These are phyloP conservation scores for Chelon auratus DNA, from an alignment of 2,797 vertebrate species.

Conservation along the genomic window DNA sequence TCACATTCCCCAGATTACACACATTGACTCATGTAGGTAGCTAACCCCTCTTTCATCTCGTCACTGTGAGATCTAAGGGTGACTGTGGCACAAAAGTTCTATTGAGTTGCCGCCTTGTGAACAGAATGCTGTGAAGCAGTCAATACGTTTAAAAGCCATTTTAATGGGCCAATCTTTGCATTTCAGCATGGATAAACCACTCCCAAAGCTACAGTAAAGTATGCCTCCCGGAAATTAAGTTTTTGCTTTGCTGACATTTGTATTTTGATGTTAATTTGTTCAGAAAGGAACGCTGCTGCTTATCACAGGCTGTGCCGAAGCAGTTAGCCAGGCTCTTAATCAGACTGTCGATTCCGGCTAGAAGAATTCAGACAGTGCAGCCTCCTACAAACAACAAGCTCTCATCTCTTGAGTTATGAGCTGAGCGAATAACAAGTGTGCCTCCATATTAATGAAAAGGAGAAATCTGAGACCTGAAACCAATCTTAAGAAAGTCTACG, in stretches of 20 bases:
- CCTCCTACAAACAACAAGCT: conserved; percentile 22
- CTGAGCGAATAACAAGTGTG: not conserved
- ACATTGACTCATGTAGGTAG: conserved; percentile 21
- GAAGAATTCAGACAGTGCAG: conserved; percentile 6
- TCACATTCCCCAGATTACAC: conserved; percentile 32
- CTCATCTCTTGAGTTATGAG: conserved; percentile 1
- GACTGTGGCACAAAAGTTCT: conserved; percentile 10
- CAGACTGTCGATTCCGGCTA: conserved; percentile 38
- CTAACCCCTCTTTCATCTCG: conserved; percentile 28
- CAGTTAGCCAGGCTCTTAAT: conserved; percentile 40
- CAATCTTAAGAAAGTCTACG: not conserved
- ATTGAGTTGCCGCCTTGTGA: conserved; percentile 40
- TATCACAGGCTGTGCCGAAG: conserved; percentile 31
- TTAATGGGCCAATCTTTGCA: conserved; percentile 14
- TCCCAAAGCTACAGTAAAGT: not conserved
- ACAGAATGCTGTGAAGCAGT: conserved; percentile 25
- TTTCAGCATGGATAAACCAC: conserved; percentile 8
- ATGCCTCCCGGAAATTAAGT: not conserved
- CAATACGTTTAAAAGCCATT: conserved; percentile 24
- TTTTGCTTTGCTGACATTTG: conserved; percentile 6
- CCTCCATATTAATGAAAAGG: conserved; percentile 3
- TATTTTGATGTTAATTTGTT: conserved; percentile 22
- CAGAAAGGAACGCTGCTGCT: not conserved
- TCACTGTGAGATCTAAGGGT: conserved; percentile 22
- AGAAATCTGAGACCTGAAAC: conserved; percentile 18